Base-by-base conservation (phyloP, 2,888 invertebrate species). In the Catocala fraxini region DNA sequence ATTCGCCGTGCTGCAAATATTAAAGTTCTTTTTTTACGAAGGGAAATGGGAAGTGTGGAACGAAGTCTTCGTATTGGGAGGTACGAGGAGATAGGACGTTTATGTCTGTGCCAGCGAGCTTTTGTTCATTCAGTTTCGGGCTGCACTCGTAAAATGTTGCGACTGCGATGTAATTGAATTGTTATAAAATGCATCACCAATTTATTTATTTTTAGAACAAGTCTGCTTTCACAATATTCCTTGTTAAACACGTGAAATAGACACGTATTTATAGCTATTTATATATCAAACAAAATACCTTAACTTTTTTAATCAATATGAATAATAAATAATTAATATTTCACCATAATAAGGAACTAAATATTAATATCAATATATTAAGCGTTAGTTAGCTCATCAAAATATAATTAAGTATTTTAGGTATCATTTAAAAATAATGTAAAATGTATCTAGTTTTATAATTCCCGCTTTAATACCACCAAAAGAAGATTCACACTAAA, bases 1-100 rank as follows among this genome's bases (percentile, higher is more conserved):
- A 93, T 89, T 89, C 82, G 85, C 81, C 90, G 92, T 91, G 91
- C 84, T 89, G 91, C 89, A 90, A 92, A 92, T 92, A 88, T 88
- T 90, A 89, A 91, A 84, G 79, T 71, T 67, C 33, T 71, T 84
- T 85, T 80, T 84, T 84, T 79, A 73, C 48, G 45, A 74, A 80
- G 81, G 82, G 84, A 87, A 87, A 87, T 82, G 80, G 72, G 76
- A 68, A 65, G 70, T 41, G 48, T 35, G 43, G 47, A 56, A 25
- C 64, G 70, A 65, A 69, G 71, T 65, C 55, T 62, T 75, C 82
- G 71, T 73, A 79, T 83, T 83, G 80, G 80, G 81, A 78, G 80
- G 81, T 80, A 80, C 71, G 67, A 70, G 75, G 68, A 74, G 70
- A 78, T 77, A 73, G 73, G 61, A 65, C 71, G 75, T 79, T 80